phyloP scores from a whole-genome alignment of 2,888 invertebrate species.

The Arctia plantaginis region DNA sequence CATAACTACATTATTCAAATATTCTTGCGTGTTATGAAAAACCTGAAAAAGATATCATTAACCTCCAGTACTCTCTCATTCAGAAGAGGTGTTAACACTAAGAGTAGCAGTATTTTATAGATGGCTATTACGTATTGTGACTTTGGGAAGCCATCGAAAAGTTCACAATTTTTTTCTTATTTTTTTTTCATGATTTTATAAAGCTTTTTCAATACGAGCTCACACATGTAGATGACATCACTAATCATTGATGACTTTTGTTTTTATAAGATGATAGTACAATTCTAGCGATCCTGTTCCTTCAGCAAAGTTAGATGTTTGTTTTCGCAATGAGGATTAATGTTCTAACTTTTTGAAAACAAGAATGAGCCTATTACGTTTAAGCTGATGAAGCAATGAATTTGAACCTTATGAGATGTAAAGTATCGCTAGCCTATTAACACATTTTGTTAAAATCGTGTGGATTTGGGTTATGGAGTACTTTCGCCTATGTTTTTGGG shows the following conservation, averaged over 20 bases:
- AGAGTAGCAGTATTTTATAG: too few species aligned
- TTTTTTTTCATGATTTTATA: too few species aligned
- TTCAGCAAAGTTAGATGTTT: background rate
- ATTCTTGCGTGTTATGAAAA: background rate
- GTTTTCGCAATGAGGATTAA: background rate
- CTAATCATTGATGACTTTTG: background rate
- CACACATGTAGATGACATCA: background rate
- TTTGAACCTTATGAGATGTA: background rate
- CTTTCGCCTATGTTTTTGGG: too few species aligned
- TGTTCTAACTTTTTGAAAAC: background rate
- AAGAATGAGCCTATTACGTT: background rate
- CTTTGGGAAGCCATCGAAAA: too few species aligned
- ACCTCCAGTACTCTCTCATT: background rate
- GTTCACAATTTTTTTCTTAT: too few species aligned
- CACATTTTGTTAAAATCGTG: too few species aligned
- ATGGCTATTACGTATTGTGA: too few species aligned
- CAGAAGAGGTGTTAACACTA: too few species aligned
- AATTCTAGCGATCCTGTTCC: background rate
- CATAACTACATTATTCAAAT: background rate
- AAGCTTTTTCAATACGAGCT: background rate
- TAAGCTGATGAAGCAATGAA: background rate
- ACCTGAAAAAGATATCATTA: background rate
- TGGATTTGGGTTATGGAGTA: too few species aligned
- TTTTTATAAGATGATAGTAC: background rate
- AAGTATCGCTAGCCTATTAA: background rate